Evolutionary conservation across 2,797 vertebrate species (phyloP).

Genomic region (Podargus strigoides): DNA sequence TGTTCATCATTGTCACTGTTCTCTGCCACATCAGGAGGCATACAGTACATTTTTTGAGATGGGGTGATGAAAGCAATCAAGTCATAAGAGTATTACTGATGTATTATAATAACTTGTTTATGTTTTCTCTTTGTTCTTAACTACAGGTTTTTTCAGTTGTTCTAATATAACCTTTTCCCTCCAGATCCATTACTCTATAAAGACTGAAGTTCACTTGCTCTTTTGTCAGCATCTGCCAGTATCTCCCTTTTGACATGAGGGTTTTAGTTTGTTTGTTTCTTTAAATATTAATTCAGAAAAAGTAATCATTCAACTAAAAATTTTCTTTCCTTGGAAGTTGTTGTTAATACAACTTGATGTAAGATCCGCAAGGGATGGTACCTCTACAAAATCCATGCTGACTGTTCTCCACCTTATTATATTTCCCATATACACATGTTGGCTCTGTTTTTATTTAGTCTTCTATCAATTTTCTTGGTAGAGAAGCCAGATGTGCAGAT

Average conservation of each 20-base stretch:
- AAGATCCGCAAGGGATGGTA: background rate
- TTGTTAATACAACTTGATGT: background rate
- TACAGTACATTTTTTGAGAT: background rate
- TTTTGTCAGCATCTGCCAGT: background rate
- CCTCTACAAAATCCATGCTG: background rate
- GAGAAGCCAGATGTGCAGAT: background rate
- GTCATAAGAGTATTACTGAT: background rate
- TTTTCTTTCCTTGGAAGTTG: background rate
- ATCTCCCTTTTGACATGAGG: background rate
- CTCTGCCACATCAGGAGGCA: background rate
- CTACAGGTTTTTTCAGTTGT: background rate
- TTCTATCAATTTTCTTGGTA: background rate
- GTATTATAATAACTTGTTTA: background rate
- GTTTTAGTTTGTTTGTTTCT: too few relatives aligned
- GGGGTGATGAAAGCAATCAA: background rate
- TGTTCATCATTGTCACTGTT: background rate
- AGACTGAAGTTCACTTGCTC: background rate
- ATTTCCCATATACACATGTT: background rate
- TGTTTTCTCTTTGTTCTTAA: background rate
- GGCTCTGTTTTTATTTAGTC: background rate
- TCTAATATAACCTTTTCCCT: background rate
- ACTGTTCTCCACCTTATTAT: background rate
- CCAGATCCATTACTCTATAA: background rate
- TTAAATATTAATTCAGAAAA: background rate
- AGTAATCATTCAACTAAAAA: background rate